Evolutionary conservation across 2,113 vertebrate genomes (phyloP), one percentile per base, ranked within the genome.

Genomic region (Laticauda laticaudata): DNA sequence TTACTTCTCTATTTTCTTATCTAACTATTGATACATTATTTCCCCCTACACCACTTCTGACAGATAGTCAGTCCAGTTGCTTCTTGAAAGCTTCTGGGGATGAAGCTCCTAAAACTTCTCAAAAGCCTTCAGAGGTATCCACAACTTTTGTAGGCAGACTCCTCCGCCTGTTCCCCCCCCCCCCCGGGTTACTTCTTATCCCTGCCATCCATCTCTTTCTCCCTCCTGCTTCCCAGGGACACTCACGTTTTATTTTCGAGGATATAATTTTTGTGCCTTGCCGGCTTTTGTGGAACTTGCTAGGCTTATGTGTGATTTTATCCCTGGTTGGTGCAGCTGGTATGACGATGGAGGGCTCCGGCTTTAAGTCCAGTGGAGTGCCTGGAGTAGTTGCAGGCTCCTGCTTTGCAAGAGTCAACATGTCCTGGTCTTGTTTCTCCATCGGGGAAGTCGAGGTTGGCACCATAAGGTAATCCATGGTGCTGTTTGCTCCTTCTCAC

Each of bases 401-500:
- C 0, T 1, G 3, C 2, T 6, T 24, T 3, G 6, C 57, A 3
- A 9, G 0, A 3, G 0, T 3, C 2, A 4, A 0, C 0, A 21
- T 18, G 1, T 7, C 8, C n/a, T 23, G 34, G 2, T 92, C 92
- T 0, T 34, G 3, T n/a, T 92, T 92, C 18, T 92, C 92, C 5
- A 88, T 21, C 15, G 39, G 86, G 14, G 92, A 92, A 18, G 92
- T 9, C 4, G 88, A 55, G 21, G 34, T 10, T 2, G 91, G 91
- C 5, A 92, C 92, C 2, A 87, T 92, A 21, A 92, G 92, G 34
- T 92, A 92, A 81, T 92, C 61, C 92, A 92, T 92, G 92, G 34
- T 8, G 86, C 39, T 0, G 12, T 1, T 0, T n/a, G 75, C 51
- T 5, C 9, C 39, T 2, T 5, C 3, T 59, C 23, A 12, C 34